Base-by-base conservation (phyloP, 2,797 vertebrate genomes). In the Sebastes dallii region DNA sequence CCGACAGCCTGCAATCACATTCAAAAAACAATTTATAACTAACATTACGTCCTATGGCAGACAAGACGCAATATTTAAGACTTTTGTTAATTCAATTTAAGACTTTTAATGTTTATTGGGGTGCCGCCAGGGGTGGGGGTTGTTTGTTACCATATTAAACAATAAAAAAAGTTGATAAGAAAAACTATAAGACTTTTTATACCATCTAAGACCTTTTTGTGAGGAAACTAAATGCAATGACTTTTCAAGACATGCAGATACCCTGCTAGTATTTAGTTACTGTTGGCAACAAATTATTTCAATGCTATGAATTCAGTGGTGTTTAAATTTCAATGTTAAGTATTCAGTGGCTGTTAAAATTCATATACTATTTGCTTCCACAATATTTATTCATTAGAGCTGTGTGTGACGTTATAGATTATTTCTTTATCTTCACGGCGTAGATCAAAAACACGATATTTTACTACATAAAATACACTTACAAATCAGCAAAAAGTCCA, bases 401-500 rank as follows among this genome's bases (percentile, higher is more conserved):
- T 60, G 27, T 29, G 14, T 32, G 27, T 60, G 27, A 20, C 29
- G 18, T 30, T 20, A 30, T 60, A 20, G 20, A 8, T 13, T 13
- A 24, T 24, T 55, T 55, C 11, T 24, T 55, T 24, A 24, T 55
- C n/a, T 56, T 56, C 54, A 56, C 54, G 14, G 42, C 42, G 6
- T 22, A 18, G 52, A 54, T 11, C 10, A 54, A 54, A 22, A 54
- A 22, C 52, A 5, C 42, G 18, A 22, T 22, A 22, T 22, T 11
- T 25, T 25, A 25, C 24, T 27, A 9, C 27, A 34, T 62, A 7
- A 34, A 73, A 29, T 3, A 65, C 13, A 87, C 92, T 90, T 79
- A 92, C 90, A 88, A 92, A 80, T 96, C 95, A 72, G 95, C 95
- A 32, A 97, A 82, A 1, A 95, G 95, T 58, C 97, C 95, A 10